These are phyloP conservation scores for Philypnodon macrostomus DNA, from an alignment of 2,797 vertebrate species.

Conservation along the genomic window DNA sequence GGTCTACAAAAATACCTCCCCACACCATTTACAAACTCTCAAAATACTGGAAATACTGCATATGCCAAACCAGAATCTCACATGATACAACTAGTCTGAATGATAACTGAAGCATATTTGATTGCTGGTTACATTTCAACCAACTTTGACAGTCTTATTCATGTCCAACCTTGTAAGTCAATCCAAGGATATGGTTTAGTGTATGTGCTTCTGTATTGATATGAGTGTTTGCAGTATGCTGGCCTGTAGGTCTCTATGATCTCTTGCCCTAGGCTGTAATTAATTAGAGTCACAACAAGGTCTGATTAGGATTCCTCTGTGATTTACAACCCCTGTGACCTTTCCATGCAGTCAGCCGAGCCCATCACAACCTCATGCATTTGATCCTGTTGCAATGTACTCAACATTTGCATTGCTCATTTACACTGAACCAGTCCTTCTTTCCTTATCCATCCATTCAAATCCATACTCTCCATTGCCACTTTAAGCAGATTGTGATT, in stretches of 20 bases:
- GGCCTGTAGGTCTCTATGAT: conserved; percentile 50
- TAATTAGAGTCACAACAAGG: conserved; percentile 76
- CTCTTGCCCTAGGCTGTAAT: conserved; percentile 69
- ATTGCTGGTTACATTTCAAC: conserved; percentile 10
- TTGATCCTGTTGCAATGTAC: conserved; percentile 25
- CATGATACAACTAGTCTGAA: neutral
- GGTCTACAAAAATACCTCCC: too few relatives aligned
- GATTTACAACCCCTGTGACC: conserved; percentile 59
- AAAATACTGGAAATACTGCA: too few relatives aligned
- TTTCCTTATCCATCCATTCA: too few relatives aligned
- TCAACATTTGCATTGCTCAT: conserved; percentile 25
- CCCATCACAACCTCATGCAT: conserved; percentile 33
- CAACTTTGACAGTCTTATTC: conserved; percentile 19
- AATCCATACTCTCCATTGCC: too few relatives aligned
- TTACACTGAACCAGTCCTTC: neutral
- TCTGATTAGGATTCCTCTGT: conserved; percentile 71
- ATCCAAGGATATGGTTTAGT: conserved; percentile 23
- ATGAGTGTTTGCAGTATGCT: conserved; percentile 38
- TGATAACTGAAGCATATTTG: neutral
- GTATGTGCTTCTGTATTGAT: conserved; percentile 3
- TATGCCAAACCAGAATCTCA: neutral
- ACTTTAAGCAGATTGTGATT: too few relatives aligned
- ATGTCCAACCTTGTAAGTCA: conserved; percentile 17
- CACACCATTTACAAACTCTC: too few relatives aligned
- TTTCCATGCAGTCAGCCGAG: conserved; percentile 54